A percentile compares a stretch with the other conserved stretches of the same genome.
Evolutionary conservation across 2,797 vertebrate species (phyloP).

Genomic region (Gymnothorax javanicus): DNA sequence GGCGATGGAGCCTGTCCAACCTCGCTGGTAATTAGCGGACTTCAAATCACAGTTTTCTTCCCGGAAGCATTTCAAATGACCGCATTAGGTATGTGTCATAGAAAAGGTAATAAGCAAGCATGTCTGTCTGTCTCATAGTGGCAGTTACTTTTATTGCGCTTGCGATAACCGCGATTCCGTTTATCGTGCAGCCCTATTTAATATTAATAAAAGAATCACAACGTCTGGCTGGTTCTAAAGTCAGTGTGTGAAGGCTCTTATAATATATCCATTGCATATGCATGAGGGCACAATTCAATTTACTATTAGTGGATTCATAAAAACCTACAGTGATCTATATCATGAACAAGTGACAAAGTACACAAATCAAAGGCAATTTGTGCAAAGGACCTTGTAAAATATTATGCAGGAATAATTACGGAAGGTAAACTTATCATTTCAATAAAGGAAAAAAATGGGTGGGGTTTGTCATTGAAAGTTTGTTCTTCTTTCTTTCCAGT

Average conservation of each 20-base stretch:
- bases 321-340: slow-evolving; percentile 30
- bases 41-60: no score
- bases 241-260: slow-evolving; percentile 36
- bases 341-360: slow-evolving; percentile 19
- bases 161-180: no score
- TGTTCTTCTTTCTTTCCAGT: not conserved
- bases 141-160: no score
- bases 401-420: slow-evolving; percentile 22
- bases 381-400: slow-evolving; percentile 25
- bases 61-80: no score
- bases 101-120: no score
- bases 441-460: not conserved
- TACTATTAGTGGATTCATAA: slow-evolving; percentile 44
- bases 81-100: no score
- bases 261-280: slow-evolving; percentile 39
- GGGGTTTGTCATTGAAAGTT: not conserved
- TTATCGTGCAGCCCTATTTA: no score
- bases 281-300: slow-evolving; percentile 51
- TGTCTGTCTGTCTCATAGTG: no score
- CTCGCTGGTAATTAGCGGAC: no score
- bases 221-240: slow-evolving; percentile 7
- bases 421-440: not conserved
- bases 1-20: no score
- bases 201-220: slow-evolving; percentile 28
- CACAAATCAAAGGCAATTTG: slow-evolving; percentile 25